Base-by-base conservation (phyloP, 2,888 invertebrate genomes). In the Panorpa germanica region DNA sequence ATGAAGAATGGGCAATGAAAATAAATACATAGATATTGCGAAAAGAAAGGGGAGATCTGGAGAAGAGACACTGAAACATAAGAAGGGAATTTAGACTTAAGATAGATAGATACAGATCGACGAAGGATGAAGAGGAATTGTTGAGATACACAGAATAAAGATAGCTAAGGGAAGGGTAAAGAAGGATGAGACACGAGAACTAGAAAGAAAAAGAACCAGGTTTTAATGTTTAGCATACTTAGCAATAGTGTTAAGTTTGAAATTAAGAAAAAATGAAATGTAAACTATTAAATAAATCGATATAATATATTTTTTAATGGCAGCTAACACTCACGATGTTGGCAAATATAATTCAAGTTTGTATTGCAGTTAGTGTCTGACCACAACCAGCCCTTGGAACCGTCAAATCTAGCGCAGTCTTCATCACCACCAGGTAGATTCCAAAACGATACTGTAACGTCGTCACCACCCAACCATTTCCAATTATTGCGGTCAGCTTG, bases 381-480 rank as follows among this genome's bases (percentile, higher is more conserved):
- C 90, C 90, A 90, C 1, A 90, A 65, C 88, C 90, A 90, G 15
- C 88, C 88, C 49, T 83, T 85, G 44, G 82, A 78, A 35, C 90
- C 88, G 49, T 90, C 88, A 53, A 82, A 90, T 29, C 85, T 60
- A 2, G 86, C 82, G 48, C 90, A 90, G 43, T 80, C 77, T 35
- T 83, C 82, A 38, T 67, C 68, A 1, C 77, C 78, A 0, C 78
- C 77, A 0, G 83, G 83, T 25, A 78, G 61, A 53, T 83, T 86
- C 90, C 88, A 90, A 56, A 90, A 90, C 0, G 86, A 85, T 0
- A 88, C 77, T 0, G 80, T 73, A 23, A 90, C 75, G 49, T 86
- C 83, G 34, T 80, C 77, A 0, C 86, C 86, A 43, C 70, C 80
- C 26, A 85, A 66, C 88, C 88, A 90, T 46, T 81, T 77, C 90